Conservation (phyloP, 1,140 invertebrate species). For the Psix sp. region DNA sequence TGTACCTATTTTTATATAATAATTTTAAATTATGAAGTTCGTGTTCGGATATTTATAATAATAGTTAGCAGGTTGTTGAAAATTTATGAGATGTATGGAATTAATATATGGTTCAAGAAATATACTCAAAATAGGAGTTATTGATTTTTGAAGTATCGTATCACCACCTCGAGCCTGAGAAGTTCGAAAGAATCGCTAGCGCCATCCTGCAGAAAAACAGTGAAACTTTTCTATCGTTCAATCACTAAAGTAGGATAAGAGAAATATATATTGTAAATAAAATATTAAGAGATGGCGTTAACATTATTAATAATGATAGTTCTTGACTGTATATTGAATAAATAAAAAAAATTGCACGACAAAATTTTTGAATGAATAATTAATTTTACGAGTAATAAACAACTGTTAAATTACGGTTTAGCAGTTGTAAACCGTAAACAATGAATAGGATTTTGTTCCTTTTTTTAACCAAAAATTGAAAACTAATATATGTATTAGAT, state of each 20-base stretch:
- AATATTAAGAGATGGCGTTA: conserved; percentile 54
- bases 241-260: conserved; percentile 47
- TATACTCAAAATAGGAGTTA: conserved; percentile 24
- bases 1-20: no score
- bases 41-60: no score
- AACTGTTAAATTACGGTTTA: no score
- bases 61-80: no score
- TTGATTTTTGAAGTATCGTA: conserved; percentile 49
- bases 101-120: background rate
- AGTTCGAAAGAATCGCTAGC: conserved; percentile 43
- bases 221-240: conserved; percentile 28
- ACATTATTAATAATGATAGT: conserved; percentile 12
- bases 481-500: no score
- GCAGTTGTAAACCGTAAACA: no score
- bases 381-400: no score
- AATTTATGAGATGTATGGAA: background rate
- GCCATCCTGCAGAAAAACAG: conserved; percentile 47
- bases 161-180: conserved; percentile 19
- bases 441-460: no score
- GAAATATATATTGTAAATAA: conserved; percentile 41
- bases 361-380: background rate
- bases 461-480: background rate
- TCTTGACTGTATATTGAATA: no score
- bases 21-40: no score
- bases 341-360: no score